Conservation (phyloP, 2,888 invertebrate species). For the Catocala nupta region DNA sequence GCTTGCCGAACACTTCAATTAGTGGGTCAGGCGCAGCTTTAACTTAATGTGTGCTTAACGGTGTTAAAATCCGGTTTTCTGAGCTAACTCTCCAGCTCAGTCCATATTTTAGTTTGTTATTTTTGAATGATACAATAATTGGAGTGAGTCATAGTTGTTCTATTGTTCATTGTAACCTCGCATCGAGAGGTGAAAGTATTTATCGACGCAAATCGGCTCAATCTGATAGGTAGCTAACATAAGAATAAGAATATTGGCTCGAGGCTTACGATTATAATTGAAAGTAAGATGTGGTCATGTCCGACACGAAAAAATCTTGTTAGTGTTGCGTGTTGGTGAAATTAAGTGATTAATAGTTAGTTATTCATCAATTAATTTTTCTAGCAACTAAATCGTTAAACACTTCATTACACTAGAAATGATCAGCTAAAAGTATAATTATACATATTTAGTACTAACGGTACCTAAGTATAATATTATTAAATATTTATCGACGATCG, state of each 20-base stretch:
- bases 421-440: too few species aligned
- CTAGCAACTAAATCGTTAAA: too few species aligned
- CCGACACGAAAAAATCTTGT: conserved; percentile 5
- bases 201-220: conserved; percentile 55
- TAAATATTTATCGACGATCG: too few species aligned
- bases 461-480: too few species aligned
- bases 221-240: conserved; percentile 21
- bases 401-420: conserved; percentile 3
- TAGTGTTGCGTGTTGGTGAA: not conserved
- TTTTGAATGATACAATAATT: conserved; percentile 50
- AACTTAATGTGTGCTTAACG: conserved; percentile 77
- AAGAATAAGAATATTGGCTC: conserved; percentile 41
- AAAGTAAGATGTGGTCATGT: conserved; percentile 27
- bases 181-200: conserved; percentile 71
- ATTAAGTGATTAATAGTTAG: not conserved
- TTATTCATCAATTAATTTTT: not conserved
- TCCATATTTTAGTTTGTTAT: conserved; percentile 52
- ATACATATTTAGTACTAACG: too few species aligned
- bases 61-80: conserved; percentile 72
- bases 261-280: conserved; percentile 42
- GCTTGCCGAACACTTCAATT: conserved; percentile 63
- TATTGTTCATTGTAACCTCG: conserved; percentile 61
- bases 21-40: conserved; percentile 74
- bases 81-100: conserved; percentile 54
- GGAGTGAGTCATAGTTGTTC: conserved; percentile 52